Evolutionary conservation across 2,888 invertebrate genomes (phyloP).

Genomic region (Polyommatus iphigenia): DNA sequence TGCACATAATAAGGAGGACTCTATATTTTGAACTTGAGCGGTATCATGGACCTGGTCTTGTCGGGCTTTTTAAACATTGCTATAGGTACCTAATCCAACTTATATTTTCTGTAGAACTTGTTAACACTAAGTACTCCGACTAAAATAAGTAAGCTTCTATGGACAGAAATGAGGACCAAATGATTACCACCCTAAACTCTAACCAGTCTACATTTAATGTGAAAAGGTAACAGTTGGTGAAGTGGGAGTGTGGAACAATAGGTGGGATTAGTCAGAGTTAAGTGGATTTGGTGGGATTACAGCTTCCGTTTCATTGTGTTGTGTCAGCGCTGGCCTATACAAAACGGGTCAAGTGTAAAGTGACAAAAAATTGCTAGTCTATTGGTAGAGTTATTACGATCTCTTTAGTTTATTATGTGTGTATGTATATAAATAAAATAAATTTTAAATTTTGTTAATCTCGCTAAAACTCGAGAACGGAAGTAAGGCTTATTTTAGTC

Average conservation of each 20-base stretch:
- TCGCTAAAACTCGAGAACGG: no score
- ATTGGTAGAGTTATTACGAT: neutral
- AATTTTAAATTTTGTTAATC: no score
- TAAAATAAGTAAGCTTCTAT: neutral
- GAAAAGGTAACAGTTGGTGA: constrained; percentile 27
- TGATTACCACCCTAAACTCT: neutral
- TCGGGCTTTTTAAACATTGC: no score
- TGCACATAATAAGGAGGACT: no score
- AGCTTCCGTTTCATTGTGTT: constrained; percentile 48
- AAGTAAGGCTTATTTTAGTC: no score
- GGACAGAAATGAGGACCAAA: neutral
- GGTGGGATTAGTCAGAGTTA: constrained; percentile 33
- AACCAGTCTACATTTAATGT: neutral
- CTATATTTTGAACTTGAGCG: no score
- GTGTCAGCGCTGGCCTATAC: neutral
- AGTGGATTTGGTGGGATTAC: constrained; percentile 32
- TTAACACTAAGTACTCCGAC: no score
- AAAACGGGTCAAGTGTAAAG: constrained; percentile 30
- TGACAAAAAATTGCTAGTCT: neutral
- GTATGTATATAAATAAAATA: no score
- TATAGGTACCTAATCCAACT: no score
- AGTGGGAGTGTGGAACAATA: neutral
- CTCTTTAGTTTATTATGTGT: neutral
- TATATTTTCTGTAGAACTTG: no score
- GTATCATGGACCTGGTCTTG: no score